Base-by-base conservation (phyloP, 1,140 invertebrate species). In the Orius laevigatus region DNA sequence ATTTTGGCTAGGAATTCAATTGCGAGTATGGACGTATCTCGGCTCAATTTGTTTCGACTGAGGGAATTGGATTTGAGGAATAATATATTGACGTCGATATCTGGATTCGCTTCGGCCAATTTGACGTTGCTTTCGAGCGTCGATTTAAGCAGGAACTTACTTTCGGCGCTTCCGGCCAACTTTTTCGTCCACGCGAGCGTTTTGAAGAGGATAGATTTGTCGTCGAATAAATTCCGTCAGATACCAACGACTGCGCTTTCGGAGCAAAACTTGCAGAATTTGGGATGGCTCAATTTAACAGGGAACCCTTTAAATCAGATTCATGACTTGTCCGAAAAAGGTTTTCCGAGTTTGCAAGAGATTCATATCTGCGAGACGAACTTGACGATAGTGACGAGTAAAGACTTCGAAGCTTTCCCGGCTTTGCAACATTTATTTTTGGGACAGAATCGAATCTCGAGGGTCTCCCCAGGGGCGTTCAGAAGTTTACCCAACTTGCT, bases 391-490 rank as follows among this genome's bases (percentile, higher is more conserved):
- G 71, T 93, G 3, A 87, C 85, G 0, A 85, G 83, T 38, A 82
- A 81, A 57, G 88, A 91, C 56, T 90, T 93, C 58, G 78, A 85
- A 58, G 75, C 81, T n/a, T 90, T 90, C 56, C 79, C 83, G 2
- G 73, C 75, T 0, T 65, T 93, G 8, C 70, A 81, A 55, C 78
- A 79, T 56, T 67, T 92, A 12, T 79, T 76, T 53, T 62, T 93
- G 33, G 68, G 71, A 1, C 68, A 76, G 52, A 92, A 91, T 61
- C 70, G 74, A 52, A 84, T 93, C 19, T 74, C 74, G 3, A 71
- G 81, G 51, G 72, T 92, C 44, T 90, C 86, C 0, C 85, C 87
- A 0, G 81, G 84, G 1, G 82, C 86, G 31, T 92, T 93, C 60
- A 72, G 74, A 34, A 76, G 75, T 50, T 64, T 93, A 12, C 72